A percentile compares a stretch with the other conserved stretches of the same genome.
These are phyloP conservation scores for Agrochola lychnidis DNA, from an alignment of 2,888 invertebrate species.

Conservation along the genomic window DNA sequence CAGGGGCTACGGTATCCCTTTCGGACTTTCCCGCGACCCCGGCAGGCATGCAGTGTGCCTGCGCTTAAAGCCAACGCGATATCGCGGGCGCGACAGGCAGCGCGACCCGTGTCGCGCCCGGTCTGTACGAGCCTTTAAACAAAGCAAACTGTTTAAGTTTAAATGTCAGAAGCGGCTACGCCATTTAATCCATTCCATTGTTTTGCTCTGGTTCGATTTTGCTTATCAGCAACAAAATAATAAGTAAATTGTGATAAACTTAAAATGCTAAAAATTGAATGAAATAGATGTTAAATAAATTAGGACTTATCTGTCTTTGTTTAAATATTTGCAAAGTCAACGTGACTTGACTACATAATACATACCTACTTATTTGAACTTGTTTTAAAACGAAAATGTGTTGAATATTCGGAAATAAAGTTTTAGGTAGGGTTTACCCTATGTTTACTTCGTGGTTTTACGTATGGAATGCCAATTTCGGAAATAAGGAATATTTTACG, in stretches of 20 bases:
- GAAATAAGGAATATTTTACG: not conserved
- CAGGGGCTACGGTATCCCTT: no score
- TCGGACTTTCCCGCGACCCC: no score
- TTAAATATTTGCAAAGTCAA: not conserved
- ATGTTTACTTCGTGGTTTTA: not conserved
- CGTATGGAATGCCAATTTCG: not conserved
- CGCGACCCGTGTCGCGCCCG: no score
- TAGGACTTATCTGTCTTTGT: not conserved
- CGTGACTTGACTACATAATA: not conserved
- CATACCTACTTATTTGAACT: not conserved
- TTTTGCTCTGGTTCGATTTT: not conserved
- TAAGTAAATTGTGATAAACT: not conserved
- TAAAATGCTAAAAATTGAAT: not conserved
- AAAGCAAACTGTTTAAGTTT: not conserved
- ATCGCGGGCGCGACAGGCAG: no score
- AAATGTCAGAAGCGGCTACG: not conserved
- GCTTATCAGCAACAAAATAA: constrained; percentile 5
- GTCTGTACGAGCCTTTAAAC: no score
- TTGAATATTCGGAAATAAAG: not conserved
- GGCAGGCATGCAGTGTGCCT: no score
- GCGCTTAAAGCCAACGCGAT: no score
- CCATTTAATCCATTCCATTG: constrained; percentile 5
- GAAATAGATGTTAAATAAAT: constrained; percentile 1
- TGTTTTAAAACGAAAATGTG: not conserved
- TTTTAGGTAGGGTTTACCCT: not conserved